phyloP scores from a whole-genome alignment of 2,113 vertebrate species.

The Sinocyclocheilus rhinocerous region DNA sequence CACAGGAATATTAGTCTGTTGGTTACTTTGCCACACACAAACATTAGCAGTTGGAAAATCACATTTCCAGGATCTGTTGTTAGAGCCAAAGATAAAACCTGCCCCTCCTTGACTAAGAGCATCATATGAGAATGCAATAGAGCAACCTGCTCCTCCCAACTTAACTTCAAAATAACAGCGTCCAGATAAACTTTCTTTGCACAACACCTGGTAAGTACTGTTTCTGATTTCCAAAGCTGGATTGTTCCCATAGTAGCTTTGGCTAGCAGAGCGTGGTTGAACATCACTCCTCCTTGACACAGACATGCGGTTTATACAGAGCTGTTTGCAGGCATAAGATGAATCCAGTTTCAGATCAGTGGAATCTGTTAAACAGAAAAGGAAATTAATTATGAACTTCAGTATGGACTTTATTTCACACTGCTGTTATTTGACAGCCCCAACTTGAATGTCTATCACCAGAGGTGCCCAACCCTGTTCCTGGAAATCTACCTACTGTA shows the following conservation, averaged over 20 bases:
- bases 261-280: too few relatives aligned
- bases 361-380: background rate
- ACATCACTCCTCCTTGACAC: background rate
- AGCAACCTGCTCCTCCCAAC: background rate
- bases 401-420: too few relatives aligned
- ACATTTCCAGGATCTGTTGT: conserved; percentile 42
- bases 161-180: conserved; percentile 36
- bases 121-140: background rate
- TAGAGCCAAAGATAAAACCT: background rate
- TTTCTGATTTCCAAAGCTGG: too few relatives aligned
- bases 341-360: background rate
- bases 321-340: background rate
- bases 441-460: too few relatives aligned
- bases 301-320: background rate
- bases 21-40: background rate
- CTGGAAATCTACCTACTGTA: too few relatives aligned
- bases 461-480: too few relatives aligned
- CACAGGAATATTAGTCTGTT: background rate
- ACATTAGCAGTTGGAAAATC: background rate
- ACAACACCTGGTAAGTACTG: background rate
- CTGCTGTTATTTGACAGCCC: too few relatives aligned
- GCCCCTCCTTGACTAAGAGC: too few relatives aligned
- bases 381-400: too few relatives aligned
- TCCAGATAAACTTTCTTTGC: background rate
- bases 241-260: too few relatives aligned